Conservation (phyloP, 64 coral and sea anemone genomes). For the Pocillopora damicornis region DNA sequence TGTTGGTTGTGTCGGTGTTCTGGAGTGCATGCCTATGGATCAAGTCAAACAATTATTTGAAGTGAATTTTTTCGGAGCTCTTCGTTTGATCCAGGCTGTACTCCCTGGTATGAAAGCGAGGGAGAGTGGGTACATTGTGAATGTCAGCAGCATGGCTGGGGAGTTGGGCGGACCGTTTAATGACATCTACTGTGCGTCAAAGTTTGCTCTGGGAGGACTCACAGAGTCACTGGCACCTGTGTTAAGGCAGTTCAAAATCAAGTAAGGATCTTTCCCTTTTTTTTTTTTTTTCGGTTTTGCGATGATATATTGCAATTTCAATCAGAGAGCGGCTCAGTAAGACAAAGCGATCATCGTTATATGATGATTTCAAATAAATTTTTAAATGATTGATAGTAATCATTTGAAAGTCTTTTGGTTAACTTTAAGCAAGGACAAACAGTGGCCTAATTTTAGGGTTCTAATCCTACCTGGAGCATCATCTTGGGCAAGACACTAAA, state of each 20-base stretch:
- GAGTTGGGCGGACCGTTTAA: conserved; percentile 29
- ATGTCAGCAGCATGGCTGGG: conserved; percentile 48
- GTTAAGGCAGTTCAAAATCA: conserved; percentile 63
- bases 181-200: conserved; percentile 52
- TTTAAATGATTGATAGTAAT: too few relatives aligned
- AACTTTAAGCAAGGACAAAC: too few relatives aligned
- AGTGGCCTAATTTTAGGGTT: too few relatives aligned
- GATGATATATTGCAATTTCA: too few relatives aligned
- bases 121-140: conserved; percentile 60
- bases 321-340: too few relatives aligned
- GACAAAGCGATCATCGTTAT: too few relatives aligned
- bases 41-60: conserved; percentile 53
- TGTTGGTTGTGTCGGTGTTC: conserved; percentile 22
- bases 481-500: too few relatives aligned
- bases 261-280: conserved; percentile 20
- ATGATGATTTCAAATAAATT: too few relatives aligned
- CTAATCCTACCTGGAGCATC: too few relatives aligned
- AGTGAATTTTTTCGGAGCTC: conserved; percentile 55
- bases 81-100: conserved; percentile 45
- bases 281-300: too few relatives aligned
- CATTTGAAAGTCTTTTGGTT: too few relatives aligned
- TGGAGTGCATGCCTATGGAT: conserved; percentile 49
- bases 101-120: conserved; percentile 61
- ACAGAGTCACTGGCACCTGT: conserved; percentile 61
- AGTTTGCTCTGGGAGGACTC: conserved; percentile 69